Evolutionary conservation across 2,113 vertebrate species (phyloP), one percentile per base, ranked within the genome.

Genomic region (Electrona antarctica): DNA sequence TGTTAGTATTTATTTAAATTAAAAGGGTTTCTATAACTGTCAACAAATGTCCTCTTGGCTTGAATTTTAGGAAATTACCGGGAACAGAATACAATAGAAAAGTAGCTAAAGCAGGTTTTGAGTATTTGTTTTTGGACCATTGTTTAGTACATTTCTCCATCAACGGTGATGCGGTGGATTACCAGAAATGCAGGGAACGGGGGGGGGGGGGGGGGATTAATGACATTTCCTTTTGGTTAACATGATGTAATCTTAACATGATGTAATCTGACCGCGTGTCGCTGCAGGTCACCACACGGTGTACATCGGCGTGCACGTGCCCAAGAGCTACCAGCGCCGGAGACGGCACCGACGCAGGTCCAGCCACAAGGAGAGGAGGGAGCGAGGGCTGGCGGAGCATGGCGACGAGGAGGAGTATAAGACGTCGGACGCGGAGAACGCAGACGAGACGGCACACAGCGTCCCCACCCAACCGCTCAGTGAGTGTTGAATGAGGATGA

Each of bases 241-340:
- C 57, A 7, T 41, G 21, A 21, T 21, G 21, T 21, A 21, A 21
- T 21, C 21, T 21, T 21, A 21, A 21, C 21, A 21, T 21, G 21
- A 21, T 21, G 13, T 74, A 59, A 80, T 82, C 77, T 78, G 60
- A 82, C 62, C 41, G 28, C 56, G 7, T 3, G 3, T 41, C 33
- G 33, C 49, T 41, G 48, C 47, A 99, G 98, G 97, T 88, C 98
- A 98, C 84, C 98, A 98, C 88, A 98, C 98, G 0, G 96, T 99
- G 80, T 99, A 99, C 90, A 95, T 99, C 0, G 98, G 98, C 21
- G 96, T 99, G 69, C 94, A 98, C 0, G 97, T 99, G 61, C 97
- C 98, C n/a, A 99, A 98, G 92, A 99, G 97, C 88, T 99, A 96
- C 74, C 91, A 95, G 67, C 94, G 97, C 29, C 93, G 97, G 71